Evolutionary conservation across 2,113 vertebrate genomes (phyloP).

Genomic region (Pelobates fuscus): DNA sequence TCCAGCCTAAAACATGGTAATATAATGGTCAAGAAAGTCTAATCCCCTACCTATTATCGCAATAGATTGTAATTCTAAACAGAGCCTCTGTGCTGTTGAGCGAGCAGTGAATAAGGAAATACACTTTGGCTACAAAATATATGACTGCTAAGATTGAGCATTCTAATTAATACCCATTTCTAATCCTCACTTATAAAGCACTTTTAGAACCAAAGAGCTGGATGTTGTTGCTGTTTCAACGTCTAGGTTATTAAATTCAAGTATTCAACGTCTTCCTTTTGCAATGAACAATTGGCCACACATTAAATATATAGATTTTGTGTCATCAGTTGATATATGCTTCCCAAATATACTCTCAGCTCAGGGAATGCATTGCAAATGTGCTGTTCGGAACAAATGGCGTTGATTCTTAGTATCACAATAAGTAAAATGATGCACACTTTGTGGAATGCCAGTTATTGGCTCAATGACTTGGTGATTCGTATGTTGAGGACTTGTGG

Average conservation of each 20-base stretch:
- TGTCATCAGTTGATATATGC: constrained; percentile 46
- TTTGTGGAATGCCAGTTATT: background rate
- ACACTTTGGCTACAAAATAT: constrained; percentile 9
- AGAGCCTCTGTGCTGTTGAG: too few relatives aligned
- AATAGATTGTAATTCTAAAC: too few relatives aligned
- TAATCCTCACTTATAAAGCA: constrained; percentile 48
- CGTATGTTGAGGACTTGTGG: too few relatives aligned
- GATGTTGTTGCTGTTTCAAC: constrained; percentile 49
- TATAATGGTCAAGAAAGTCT: too few relatives aligned
- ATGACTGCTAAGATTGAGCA: constrained; percentile 10
- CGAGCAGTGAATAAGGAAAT: background rate
- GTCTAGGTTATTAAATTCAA: constrained; percentile 56
- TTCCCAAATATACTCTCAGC: constrained; percentile 52
- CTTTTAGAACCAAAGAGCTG: constrained; percentile 52
- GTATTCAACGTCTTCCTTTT: constrained; percentile 53
- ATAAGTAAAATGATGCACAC: constrained; percentile 22
- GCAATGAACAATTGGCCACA: constrained; percentile 43
- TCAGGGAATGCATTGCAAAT: constrained; percentile 46
- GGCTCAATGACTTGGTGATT: background rate
- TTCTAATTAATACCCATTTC: constrained; percentile 31
- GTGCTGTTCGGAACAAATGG: constrained; percentile 22
- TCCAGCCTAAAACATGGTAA: too few relatives aligned
- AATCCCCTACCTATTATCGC: too few relatives aligned
- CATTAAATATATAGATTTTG: constrained; percentile 58
- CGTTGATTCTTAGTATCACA: constrained; percentile 29